These are phyloP conservation scores for Philopedon plagiatum DNA, from an alignment of 2,888 invertebrate genomes.

Conservation along the genomic window DNA sequence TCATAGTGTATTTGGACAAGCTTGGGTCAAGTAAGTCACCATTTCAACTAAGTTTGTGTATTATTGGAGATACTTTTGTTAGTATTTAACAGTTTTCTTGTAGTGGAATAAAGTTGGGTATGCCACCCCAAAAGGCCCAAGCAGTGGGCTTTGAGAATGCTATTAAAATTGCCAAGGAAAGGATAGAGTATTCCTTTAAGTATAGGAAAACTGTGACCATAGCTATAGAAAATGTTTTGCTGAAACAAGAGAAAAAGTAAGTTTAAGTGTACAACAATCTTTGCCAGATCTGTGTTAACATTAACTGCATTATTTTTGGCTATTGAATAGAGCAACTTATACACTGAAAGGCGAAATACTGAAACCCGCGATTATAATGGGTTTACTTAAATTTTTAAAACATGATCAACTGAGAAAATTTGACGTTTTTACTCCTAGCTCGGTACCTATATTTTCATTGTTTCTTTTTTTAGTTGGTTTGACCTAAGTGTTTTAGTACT, in stretches of 20 bases:
- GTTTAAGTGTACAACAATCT: constrained; percentile 24
- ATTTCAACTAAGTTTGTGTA: too few species aligned
- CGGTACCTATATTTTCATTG: neutral
- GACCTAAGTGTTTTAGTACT: constrained; percentile 81
- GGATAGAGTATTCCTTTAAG: constrained; percentile 76
- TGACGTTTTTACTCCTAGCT: too few species aligned
- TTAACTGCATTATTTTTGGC: too few species aligned
- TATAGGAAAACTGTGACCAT: constrained; percentile 78
- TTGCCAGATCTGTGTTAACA: too few species aligned
- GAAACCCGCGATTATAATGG: too few species aligned
- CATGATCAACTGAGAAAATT: too few species aligned
- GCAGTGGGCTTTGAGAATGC: constrained; percentile 86
- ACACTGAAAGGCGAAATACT: too few species aligned
- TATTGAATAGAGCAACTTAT: too few species aligned
- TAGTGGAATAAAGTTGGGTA: constrained; percentile 76
- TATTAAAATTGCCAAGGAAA: constrained; percentile 81
- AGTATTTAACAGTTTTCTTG: constrained; percentile 41
- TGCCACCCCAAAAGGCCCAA: constrained; percentile 78
- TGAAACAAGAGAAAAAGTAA: constrained; percentile 76
- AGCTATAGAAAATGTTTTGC: constrained; percentile 82
- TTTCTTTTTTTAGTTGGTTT: constrained; percentile 77
- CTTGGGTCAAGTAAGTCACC: constrained; percentile 78
- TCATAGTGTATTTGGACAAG: constrained; percentile 84
- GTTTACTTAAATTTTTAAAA: too few species aligned
- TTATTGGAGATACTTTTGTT: neutral